phyloP scores from a whole-genome alignment of 2,113 vertebrate species.

The Tyto alba region DNA sequence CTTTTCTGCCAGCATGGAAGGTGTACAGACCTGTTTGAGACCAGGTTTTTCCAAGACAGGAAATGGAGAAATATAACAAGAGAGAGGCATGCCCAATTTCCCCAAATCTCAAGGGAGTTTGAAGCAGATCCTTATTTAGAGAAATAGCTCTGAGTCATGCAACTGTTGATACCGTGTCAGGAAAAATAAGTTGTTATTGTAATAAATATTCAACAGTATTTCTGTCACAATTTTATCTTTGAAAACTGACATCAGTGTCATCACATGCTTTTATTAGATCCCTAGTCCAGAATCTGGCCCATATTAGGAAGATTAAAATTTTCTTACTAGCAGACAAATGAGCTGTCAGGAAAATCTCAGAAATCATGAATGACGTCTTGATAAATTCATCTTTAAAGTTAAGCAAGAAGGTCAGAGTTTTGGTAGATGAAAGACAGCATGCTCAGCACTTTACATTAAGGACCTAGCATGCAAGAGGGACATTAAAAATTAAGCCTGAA shows the following conservation, averaged over 20 bases:
- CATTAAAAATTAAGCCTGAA: neutral
- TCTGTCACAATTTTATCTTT: neutral
- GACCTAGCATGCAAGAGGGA: neutral
- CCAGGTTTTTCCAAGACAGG: neutral
- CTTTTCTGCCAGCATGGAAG: neutral
- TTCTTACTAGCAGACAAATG: neutral
- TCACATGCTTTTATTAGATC: neutral
- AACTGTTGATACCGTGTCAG: neutral
- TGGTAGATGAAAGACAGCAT: neutral
- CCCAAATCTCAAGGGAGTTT: neutral
- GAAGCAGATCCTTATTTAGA: neutral
- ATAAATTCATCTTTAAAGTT: neutral
- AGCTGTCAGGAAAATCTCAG: neutral
- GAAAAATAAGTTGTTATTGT: neutral
- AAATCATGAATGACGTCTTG: neutral
- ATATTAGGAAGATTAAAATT: neutral
- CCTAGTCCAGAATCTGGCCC: neutral
- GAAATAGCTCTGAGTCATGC: neutral
- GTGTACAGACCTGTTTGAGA: neutral
- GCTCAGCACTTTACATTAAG: neutral
- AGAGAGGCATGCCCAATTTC: neutral
- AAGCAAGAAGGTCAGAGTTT: neutral
- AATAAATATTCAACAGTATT: neutral
- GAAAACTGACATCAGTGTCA: neutral
- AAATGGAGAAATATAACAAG: neutral